These are phyloP conservation scores for Drosophila pseudoananassae DNA, from an alignment of 1,140 invertebrate species.

Conservation along the genomic window DNA sequence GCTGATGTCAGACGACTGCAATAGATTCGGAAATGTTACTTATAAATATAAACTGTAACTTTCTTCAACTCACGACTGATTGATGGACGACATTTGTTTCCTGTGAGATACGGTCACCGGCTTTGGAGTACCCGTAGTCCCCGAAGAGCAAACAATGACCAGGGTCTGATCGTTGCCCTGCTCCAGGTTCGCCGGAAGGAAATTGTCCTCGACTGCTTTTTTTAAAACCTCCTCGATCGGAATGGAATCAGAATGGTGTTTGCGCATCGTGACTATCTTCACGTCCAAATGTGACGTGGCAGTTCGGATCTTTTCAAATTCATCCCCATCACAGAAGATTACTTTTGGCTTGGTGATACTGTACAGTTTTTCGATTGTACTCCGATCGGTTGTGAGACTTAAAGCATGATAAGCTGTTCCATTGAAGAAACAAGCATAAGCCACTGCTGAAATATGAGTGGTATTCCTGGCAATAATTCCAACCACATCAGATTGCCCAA, in stretches of 20 bases:
- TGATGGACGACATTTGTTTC: conserved; percentile 28
- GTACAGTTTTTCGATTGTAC: conserved; percentile 52
- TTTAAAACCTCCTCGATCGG: conserved; percentile 45
- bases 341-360: conserved; percentile 57
- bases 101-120: conserved; percentile 85
- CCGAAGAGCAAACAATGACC: conserved; percentile 86
- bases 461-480: conserved; percentile 66
- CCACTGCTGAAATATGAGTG: conserved; percentile 57
- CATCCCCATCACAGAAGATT: conserved; percentile 72
- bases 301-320: conserved; percentile 47
- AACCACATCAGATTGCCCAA: conserved; percentile 60
- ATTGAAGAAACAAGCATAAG: conserved; percentile 70
- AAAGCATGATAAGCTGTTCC: conserved; percentile 64
- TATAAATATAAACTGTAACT: neutral
- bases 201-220: conserved; percentile 36
- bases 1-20: conserved; percentile 35
- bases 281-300: conserved; percentile 35
- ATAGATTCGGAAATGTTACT: no score
- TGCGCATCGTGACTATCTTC: conserved; percentile 60
- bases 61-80: conserved; percentile 16
- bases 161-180: conserved; percentile 57
- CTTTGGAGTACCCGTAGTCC: conserved; percentile 91
- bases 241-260: conserved; percentile 39
- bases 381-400: conserved; percentile 47
- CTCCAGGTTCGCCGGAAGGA: conserved; percentile 42